Base-by-base conservation (phyloP, 2,888 invertebrate species). In the Hybos culiciformis region DNA sequence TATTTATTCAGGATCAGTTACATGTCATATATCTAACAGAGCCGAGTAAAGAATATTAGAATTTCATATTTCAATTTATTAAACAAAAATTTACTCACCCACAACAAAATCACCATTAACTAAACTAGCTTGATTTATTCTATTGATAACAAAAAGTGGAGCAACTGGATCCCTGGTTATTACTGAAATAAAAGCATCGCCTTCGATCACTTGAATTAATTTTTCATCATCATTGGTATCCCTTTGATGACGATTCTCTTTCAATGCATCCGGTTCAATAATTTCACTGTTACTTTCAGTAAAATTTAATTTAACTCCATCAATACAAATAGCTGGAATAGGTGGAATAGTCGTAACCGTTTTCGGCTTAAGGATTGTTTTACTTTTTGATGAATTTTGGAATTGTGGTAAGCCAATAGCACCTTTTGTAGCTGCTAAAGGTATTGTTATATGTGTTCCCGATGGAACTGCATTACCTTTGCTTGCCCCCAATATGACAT, bases 111-210 rank as follows among this genome's bases (percentile, higher is more conserved):
- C 60, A 4, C 59, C 60, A 33, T 54, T 57, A 15, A 66, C 51
- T 6, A 66, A 48, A 48, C 60, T 59, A 2, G 59, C 62, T 46
- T 59, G 58, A 50, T 66, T 66, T n/a, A 63, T 53, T 8, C 64
- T 63, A 55, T 65, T 61, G 18, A 62, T 53, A 1, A 64, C 60
- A 48, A 66, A 66, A 42, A 63, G 48, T 3, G 61, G 61, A 3
- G 66, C 61, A 9, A 53, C 53, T 2, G 62, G 58, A 48, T 66
- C 65, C 20, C 48, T 59, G 4, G 65, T 63, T 42, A 66, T 41
- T 0, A 66, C 57, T 33, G 66, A 63, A 6, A 66, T 47, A 51
- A 63, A 56, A 3, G 61, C 59, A 37, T 64, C 62, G 3, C 66
- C 66, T 39, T 62, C 61, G 14, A 62, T 56, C n/a, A 52, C 52